Conservation (phyloP, 2,888 invertebrate genomes). For the Campoletis raptor region DNA sequence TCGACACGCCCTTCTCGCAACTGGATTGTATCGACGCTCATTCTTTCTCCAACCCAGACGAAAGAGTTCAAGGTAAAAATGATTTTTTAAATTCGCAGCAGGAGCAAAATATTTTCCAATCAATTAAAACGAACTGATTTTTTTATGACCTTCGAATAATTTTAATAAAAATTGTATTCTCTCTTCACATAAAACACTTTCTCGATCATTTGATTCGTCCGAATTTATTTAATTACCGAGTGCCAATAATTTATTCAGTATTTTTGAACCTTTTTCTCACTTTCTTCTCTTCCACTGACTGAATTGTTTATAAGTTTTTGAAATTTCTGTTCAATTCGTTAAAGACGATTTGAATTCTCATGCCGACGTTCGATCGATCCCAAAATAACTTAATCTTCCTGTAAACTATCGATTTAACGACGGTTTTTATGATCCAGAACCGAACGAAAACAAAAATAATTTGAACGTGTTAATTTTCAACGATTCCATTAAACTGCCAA, state of each 20-base stretch:
- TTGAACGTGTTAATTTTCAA: slow-evolving; percentile 46
- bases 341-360: not conserved
- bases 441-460: slow-evolving; percentile 67
- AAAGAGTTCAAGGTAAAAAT: slow-evolving; percentile 43
- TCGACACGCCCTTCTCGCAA: slow-evolving; percentile 33
- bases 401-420: slow-evolving; percentile 39
- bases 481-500: slow-evolving; percentile 53
- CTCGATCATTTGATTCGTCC: not conserved
- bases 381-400: slow-evolving; percentile 23
- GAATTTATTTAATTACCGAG: not conserved
- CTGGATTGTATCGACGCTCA: not conserved
- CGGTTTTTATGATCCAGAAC: slow-evolving; percentile 26
- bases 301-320: not conserved
- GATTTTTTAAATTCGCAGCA: not conserved
- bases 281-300: not conserved
- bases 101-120: not conserved
- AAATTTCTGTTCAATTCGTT: not conserved
- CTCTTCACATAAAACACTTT: not conserved
- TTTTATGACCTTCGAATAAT: not conserved
- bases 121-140: not conserved
- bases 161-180: not conserved
- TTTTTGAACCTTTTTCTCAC: not conserved
- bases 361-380: slow-evolving; percentile 18
- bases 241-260: not conserved
- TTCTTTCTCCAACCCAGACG: not conserved